Percentiles rank a stretch among this genome's conserved stretches.
These are phyloP conservation scores for Sturnira hondurensis DNA, from an alignment of 2,113 vertebrate species.

Conservation along the genomic window DNA sequence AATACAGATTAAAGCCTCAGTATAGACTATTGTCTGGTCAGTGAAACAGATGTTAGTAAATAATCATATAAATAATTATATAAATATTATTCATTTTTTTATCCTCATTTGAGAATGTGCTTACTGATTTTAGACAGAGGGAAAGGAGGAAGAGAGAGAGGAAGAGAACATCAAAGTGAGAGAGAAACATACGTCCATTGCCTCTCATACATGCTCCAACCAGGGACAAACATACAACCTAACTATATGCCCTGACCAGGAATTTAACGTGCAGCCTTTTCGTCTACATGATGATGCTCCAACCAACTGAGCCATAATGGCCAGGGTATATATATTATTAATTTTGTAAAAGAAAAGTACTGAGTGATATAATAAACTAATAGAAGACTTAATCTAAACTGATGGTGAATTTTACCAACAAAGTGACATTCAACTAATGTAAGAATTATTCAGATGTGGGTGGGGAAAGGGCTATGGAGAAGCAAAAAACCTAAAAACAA, in stretches of 20 bases:
- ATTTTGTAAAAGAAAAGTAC: constrained; percentile 7
- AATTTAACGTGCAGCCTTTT: no score
- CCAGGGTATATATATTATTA: background rate
- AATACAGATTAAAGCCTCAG: background rate
- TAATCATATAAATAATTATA: background rate
- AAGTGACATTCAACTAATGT: background rate
- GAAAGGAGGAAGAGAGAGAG: no score
- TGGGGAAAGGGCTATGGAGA: background rate
- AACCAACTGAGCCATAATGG: no score
- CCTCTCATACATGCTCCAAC: no score
- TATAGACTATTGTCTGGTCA: background rate
- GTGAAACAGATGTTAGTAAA: background rate
- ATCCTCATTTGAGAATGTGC: no score
- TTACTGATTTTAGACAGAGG: no score
- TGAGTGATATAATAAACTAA: background rate
- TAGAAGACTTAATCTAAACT: background rate
- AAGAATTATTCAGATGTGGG: background rate
- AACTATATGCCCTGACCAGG: no score
- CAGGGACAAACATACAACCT: no score
- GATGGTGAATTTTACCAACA: background rate
- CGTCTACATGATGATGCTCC: no score
- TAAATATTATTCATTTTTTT: background rate
- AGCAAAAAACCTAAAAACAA: background rate
- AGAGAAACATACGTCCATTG: no score
- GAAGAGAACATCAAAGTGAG: no score